Evolutionary conservation across 2,113 vertebrate genomes (phyloP), one percentile per base, ranked within the genome.

Genomic region (Rattus rattus): DNA sequence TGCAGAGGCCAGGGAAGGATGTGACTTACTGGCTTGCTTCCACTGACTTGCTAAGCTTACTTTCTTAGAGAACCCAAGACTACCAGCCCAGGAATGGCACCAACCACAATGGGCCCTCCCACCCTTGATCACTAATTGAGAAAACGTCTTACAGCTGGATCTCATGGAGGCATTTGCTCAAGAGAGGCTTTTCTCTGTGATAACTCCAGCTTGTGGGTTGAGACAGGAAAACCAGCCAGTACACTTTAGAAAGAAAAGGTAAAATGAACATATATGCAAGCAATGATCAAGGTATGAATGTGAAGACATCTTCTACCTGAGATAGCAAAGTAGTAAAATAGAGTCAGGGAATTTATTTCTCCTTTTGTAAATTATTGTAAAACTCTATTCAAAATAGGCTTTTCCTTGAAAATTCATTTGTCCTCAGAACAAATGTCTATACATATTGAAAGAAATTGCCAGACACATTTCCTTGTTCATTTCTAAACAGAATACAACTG

Each of bases 261-360:
- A 84, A 63, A 65, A 76, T 70, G 28, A 91, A 91, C 39, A 87
- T 70, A 12, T 70, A 12, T 90, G 85, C 75, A 85, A 91, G 26
- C 14, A 81, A 17, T 63, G 3, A 26, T 59, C 19, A 56, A 28
- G 59, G 17, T 81, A 93, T 47, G 90, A 96, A 86, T 47, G 65
- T 67, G 43, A 72, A 30, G 47, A 5, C n/a, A 5, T 61, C 94
- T 89, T 89, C 91, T n/a, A 83, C 47, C 24, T 87, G 67, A 95
- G 22, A 93, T 69, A n/a, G 93, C 26, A 24, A 94, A 85, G 11
- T 59, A 89, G 30, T 69, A 94, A 95, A 96, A 72, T 12, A 92
- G 52, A 90, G 43, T 92, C 4, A 80, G 19, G 43, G 11, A 84
- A 93, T 84, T 92, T 61, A 85, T 73, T 94, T 92, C 20, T 79